Evolutionary conservation across 2,888 invertebrate genomes (phyloP), one percentile per base, ranked within the genome.

Genomic region (Agriotes lineatus): DNA sequence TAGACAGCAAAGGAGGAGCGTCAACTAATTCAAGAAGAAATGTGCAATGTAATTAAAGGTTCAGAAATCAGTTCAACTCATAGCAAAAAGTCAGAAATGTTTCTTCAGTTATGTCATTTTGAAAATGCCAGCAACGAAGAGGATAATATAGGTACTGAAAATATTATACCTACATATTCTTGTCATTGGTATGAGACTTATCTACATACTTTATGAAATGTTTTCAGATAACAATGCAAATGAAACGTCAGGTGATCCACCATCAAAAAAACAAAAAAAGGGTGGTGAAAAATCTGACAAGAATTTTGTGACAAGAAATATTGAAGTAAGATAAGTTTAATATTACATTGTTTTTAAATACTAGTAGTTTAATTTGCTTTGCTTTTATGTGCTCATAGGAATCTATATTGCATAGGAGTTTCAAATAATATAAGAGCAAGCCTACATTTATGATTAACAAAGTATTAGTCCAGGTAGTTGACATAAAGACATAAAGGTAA

Each of bases 261-360:
- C 37, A 35, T 10, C 6, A 57, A 59, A 48, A 52, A 30, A 30
- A 16, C 18, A 33, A 18, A 65, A 54, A 19, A 48, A 57, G 60
- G 57, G n/a, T 30, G 37, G 20, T 9, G n/a, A n/a, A n/a, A 63
- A 20, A 9, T 14, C 48, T 20, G 67, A 71, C 22, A 67, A 66
- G 39, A 56, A 74, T 44, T 75, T 75, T 44, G 45, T 75, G 10
- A 61, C 60, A 12, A 73, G 72, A 56, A 75, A 75, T 59, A 75
- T 69, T 48, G 67, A 75, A 66, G 75, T 75, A 58, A 35, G n/a
- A n/a, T n/a, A n/a, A n/a, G n/a, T n/a, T n/a, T n/a, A n/a, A n/a
- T n/a, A n/a, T n/a, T n/a, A n/a, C n/a, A n/a, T n/a, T n/a, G n/a
- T n/a, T n/a, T n/a, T n/a, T n/a, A n/a, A n/a, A n/a, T n/a, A n/a